phyloP scores from a whole-genome alignment of 92 coral and sea anemone genomes.

The Palythoa grandis region DNA sequence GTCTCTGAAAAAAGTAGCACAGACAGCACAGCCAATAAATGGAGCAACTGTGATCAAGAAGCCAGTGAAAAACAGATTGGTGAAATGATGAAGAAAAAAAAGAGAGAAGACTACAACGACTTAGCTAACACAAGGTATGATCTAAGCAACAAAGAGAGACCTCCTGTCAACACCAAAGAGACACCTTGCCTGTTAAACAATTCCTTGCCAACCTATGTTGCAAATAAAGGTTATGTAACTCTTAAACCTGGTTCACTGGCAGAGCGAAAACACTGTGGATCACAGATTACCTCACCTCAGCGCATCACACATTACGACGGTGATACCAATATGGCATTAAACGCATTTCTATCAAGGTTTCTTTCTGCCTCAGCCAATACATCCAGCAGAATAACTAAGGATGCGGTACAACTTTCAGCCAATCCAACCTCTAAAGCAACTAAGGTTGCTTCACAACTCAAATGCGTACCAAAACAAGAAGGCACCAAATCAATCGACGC shows the following conservation, averaged over 20 bases:
- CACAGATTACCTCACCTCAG: neutral
- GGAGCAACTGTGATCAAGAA: neutral
- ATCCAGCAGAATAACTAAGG: neutral
- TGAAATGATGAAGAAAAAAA: neutral
- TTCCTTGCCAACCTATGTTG: neutral
- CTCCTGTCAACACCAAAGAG: neutral
- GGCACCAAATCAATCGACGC: neutral
- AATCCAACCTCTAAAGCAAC: neutral
- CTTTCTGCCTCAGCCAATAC: neutral
- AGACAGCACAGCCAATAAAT: neutral
- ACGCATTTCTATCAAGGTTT: neutral
- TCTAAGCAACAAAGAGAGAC: neutral
- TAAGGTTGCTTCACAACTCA: neutral
- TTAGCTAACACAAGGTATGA: neutral
- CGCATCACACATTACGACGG: neutral
- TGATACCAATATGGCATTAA: neutral
- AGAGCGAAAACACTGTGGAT: neutral
- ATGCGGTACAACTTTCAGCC: neutral
- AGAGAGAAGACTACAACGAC: neutral
- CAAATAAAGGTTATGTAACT: neutral
- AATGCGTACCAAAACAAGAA: neutral
- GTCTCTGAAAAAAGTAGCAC: neutral
- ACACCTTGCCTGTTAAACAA: neutral
- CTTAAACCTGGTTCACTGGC: neutral
- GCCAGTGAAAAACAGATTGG: neutral